Base-by-base conservation (phyloP, 2,888 invertebrate genomes). In the Chymomyza amoena region DNA sequence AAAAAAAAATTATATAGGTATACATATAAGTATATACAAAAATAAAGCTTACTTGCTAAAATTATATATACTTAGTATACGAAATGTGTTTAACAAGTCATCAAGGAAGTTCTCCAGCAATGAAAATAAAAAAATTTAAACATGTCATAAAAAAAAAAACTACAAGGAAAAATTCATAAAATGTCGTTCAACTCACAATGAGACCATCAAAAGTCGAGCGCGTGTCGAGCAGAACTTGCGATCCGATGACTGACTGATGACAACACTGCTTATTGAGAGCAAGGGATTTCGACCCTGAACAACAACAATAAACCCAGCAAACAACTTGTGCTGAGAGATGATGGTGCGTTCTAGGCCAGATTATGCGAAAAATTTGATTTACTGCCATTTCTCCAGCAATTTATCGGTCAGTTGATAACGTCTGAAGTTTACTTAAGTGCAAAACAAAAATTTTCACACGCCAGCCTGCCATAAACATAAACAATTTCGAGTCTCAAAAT, bases 151-250 rank as follows among this genome's bases (percentile, higher is more conserved):
- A 45, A 57, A 66, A 56, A 39, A 65, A 72, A 72, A 71, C 68
- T 69, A 81, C 87, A 87, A 87, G 88, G 87, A 88, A 87, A 81
- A 82, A 81, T 68, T 79, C 70, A 78, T 76, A 78, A 87, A 84
- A 81, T 81, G 88, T 88, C 87, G 87, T 87, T 88, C 87, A 87
- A 88, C 87, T 79, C 68, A 69, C 67, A 54, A 60, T 51, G 64
- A 76, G 74, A 68, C 63, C 68, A 54, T 10, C 20, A 10, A 66
- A 69, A 45, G 39, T 45, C 39, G 39, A 45, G 39, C 65, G 70
- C 61, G 65, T 73, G 70, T 68, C 70, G 39, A 13, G 39, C 13
- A 45, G 39, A 45, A 13, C 39, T 45, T 45, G 39, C 39, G 39
- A 45, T 13, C 10, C 39, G 39, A 45, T 45, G 39, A 45, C 39